Evolutionary conservation across 2,797 vertebrate species (phyloP).

Genomic region (Alcedo quadribrachys): DNA sequence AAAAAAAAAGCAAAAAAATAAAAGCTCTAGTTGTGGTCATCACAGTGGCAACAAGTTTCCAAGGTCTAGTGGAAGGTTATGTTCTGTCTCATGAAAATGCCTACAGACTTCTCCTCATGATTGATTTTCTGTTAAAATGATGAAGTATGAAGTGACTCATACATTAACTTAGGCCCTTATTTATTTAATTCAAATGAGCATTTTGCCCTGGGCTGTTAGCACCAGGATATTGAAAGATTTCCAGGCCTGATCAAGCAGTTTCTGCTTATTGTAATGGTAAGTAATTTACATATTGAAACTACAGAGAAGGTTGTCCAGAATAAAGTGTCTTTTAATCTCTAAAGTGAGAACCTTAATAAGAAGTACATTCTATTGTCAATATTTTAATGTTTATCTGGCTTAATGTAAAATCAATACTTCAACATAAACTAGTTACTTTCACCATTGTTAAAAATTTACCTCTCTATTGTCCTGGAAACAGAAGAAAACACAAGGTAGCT

Average conservation of each 20-base stretch:
- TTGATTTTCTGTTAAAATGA: slow-evolving; percentile 48
- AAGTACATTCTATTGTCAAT: slow-evolving; percentile 51
- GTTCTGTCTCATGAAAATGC: background rate
- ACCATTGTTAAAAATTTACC: slow-evolving; percentile 37
- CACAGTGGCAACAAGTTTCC: background rate
- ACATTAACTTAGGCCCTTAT: background rate
- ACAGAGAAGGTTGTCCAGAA: background rate
- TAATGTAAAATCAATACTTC: slow-evolving; percentile 75
- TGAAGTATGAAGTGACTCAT: background rate
- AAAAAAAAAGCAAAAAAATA: background rate
- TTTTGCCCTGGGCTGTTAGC: slow-evolving; percentile 9
- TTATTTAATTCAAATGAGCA: slow-evolving; percentile 10
- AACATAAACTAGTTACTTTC: slow-evolving; percentile 63
- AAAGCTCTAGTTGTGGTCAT: background rate
- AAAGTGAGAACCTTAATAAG: slow-evolving; percentile 62
- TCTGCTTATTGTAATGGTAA: background rate
- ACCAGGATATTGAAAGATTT: background rate
- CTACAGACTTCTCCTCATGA: background rate
- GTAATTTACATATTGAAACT: slow-evolving; percentile 20
- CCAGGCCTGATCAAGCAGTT: background rate
- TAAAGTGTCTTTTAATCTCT: slow-evolving; percentile 18
- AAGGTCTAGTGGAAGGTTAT: background rate
- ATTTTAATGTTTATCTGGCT: slow-evolving; percentile 53
- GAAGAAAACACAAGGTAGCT: background rate
- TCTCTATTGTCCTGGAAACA: slow-evolving; percentile 13